Base-by-base conservation (phyloP, 2,888 invertebrate genomes). In the Pimpla rufipes region DNA sequence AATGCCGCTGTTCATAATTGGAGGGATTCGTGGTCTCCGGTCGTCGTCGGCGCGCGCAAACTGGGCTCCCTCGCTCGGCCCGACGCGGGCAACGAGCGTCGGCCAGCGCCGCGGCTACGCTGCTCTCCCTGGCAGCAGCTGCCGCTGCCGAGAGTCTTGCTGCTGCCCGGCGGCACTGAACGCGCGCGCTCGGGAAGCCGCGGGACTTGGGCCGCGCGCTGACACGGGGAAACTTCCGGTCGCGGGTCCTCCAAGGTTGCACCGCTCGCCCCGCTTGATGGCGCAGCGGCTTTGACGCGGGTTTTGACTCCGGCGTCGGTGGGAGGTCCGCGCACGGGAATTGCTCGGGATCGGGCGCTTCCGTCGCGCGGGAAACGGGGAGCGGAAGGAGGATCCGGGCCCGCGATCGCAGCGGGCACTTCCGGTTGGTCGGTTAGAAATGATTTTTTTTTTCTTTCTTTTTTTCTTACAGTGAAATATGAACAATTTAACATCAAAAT, bases 1-100 rank as follows among this genome's bases (percentile, higher is more conserved):
- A 90, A 91, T 91, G 89, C 88, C 88, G 86, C 85, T 87, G 85
- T 89, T 89, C 88, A 90, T 91, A 90, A 91, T 90, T 90, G 88
- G 88, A 88, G 87, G 88, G 87, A 88, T 88, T 87, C 86, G 85
- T 85, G 82, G 86, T 82, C 77, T 76, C 83, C 59, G 52, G 76
- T 85, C 78, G 80, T 71, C 67, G 59, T 82, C 74, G 79, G 77
- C 77, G 79, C 77, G 79, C 57, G 66, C 78, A 78, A 78, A 78
- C 50, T 70, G 64, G 23, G 76, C 47, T 16, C 70, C 42, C 42
- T 55, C 75, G 47, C 62, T 55, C 21, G 10, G 45, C 64, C 50
- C 50, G 21, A 52, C 29, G n/a, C n/a, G n/a, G 35, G 50, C 55
- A 79, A 64, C 40, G 47, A 16, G 62, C 57, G 35, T 37, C 21